Base-by-base conservation (phyloP, 2,888 invertebrate genomes). In the Carabus problematicus region DNA sequence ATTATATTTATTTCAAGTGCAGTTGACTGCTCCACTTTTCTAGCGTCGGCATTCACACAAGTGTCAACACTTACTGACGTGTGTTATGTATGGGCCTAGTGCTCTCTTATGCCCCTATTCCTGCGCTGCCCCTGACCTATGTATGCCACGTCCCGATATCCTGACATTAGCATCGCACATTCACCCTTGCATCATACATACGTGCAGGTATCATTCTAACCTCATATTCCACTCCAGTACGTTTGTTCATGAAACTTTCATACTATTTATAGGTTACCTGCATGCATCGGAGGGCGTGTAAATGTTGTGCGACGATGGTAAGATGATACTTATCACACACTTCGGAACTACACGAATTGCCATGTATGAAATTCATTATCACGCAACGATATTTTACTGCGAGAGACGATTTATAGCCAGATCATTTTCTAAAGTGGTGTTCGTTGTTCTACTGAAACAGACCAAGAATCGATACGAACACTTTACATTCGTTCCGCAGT, bases 1-100 rank as follows among this genome's bases (percentile, higher is more conserved):
- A 66, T 66, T 58, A 66, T 66, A 66, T 66, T 66, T 66, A 66
- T 66, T 66, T 66, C 66, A 66, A 66, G 66, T 40, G 66, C 59
- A 58, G 66, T 66, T 66, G 58, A 58, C 66, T 66, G 64, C 56
- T 55, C 56, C 56, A 29, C 56, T 45, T 56, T 58, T 49, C 6
- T 18, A 19, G 56, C 56, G 18, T 56, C 39, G 29, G 52, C 8
- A 42, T 56, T 56, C 56, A 56, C 56, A 56, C 56, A 18, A 66
- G 66, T 66, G 59, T 66, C 66, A 66, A 66, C 66, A 66, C 66
- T 66, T 63, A 49, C 49, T 9, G 49, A 18, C 47, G 41, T 14
- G 16, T 45, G 45, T 52, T 19, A 16, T 18, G 52, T 3, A 6
- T 19, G 14, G 18, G 18, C 16, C 16, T 52, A 14, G 52, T 11